Evolutionary conservation across 2,888 invertebrate species (phyloP).

Genomic region (Trichopria drosophilae): DNA sequence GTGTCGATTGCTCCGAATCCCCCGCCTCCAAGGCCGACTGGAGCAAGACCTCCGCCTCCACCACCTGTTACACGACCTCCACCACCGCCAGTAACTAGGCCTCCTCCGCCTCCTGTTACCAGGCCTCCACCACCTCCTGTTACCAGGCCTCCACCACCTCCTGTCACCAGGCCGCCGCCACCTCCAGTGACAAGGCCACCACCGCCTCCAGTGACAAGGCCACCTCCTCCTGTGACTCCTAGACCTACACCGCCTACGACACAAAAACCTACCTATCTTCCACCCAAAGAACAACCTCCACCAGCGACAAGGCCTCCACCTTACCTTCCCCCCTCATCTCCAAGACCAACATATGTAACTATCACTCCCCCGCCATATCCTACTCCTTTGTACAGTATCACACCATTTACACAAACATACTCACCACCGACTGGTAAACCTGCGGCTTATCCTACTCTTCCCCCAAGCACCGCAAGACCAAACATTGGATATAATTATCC

Average conservation of each 20-base stretch:
- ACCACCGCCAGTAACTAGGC: conserved; percentile 9
- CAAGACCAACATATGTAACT: conserved; percentile 43
- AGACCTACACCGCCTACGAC: conserved; percentile 2
- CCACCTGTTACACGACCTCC: conserved; percentile 26
- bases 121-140: conserved; percentile 15
- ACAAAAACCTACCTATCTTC: conserved; percentile 12
- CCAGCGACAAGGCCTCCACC: conserved; percentile 44
- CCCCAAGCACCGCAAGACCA: conserved; percentile 45
- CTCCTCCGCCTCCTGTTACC: conserved; percentile 5
- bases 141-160: not conserved
- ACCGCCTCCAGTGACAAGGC: conserved; percentile 5
- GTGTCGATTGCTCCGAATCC: no score
- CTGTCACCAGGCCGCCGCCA: conserved; percentile 9
- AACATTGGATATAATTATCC: conserved; percentile 49
- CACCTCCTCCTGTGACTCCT: conserved; percentile 17
- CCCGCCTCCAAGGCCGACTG: conserved; percentile 12
- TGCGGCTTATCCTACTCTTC: conserved; percentile 48
- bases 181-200: conserved; percentile 11
- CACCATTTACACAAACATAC: conserved; percentile 42
- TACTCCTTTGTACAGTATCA: conserved; percentile 44
- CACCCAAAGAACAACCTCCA: conserved; percentile 19
- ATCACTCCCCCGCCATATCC: conserved; percentile 57
- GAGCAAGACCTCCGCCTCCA: conserved; percentile 21
- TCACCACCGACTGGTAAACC: conserved; percentile 47
- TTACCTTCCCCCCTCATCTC: conserved; percentile 52